Evolutionary conservation across 2,888 invertebrate species (phyloP).

Genomic region (Rhagium mordax): DNA sequence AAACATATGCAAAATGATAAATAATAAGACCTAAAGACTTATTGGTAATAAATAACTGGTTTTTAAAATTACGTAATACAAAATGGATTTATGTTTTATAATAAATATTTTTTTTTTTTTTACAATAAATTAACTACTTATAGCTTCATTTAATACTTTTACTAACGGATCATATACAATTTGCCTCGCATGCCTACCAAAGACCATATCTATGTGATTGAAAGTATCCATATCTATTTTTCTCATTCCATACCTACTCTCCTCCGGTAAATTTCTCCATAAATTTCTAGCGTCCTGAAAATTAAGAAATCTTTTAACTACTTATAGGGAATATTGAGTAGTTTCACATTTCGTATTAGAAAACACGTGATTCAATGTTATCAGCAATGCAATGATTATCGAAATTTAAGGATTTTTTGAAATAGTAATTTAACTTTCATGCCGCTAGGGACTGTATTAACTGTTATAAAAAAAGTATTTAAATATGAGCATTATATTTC

Average conservation of each 20-base stretch:
- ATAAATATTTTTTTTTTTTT: not conserved
- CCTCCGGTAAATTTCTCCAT: slow-evolving; percentile 72
- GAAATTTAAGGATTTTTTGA: too few species aligned
- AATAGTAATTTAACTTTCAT: too few species aligned
- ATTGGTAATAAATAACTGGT: too few species aligned
- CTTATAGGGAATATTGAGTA: too few species aligned
- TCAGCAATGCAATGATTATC: too few species aligned
- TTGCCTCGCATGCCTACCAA: slow-evolving; percentile 74
- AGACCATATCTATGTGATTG: slow-evolving; percentile 82
- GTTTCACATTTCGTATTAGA: too few species aligned
- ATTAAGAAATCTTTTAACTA: not conserved
- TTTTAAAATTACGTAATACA: not conserved
- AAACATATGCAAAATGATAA: too few species aligned
- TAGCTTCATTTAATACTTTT: slow-evolving; percentile 54
- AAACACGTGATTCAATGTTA: too few species aligned
- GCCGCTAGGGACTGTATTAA: too few species aligned
- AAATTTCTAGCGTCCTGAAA: slow-evolving; percentile 75
- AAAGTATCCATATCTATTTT: slow-evolving; percentile 76
- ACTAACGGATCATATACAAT: slow-evolving; percentile 72
- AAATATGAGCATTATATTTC: too few species aligned
- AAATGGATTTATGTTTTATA: not conserved
- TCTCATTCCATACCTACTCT: slow-evolving; percentile 70
- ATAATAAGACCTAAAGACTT: too few species aligned
- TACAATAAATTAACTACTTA: slow-evolving; percentile 32
- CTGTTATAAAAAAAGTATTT: too few species aligned